A percentile compares a stretch with the other conserved stretches of the same genome.
phyloP scores from a whole-genome alignment of 1,140 invertebrate species.

The Sycobia sp. region DNA sequence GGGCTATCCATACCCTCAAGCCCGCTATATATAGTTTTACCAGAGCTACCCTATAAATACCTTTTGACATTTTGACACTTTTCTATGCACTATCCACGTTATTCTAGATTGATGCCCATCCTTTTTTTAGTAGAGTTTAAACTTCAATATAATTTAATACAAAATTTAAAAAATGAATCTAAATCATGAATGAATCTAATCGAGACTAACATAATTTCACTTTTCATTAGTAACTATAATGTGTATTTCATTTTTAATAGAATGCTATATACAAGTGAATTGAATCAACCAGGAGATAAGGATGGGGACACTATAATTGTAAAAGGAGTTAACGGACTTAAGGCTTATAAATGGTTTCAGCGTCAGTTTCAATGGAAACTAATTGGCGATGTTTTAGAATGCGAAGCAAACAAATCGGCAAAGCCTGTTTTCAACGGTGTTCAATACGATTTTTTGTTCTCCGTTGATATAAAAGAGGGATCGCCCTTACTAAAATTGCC shows the following conservation, averaged over 20 bases:
- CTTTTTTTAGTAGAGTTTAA: too few species aligned
- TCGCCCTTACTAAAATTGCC: conserved; percentile 86
- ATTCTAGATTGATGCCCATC: too few species aligned
- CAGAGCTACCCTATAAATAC: too few species aligned
- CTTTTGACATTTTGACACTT: too few species aligned
- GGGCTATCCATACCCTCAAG: too few species aligned
- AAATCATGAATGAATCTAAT: too few species aligned
- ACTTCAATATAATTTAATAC: too few species aligned
- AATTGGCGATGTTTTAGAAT: conserved; percentile 87
- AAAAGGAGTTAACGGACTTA: conserved; percentile 72
- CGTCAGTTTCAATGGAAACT: conserved; percentile 77
- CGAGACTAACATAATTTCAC: too few species aligned
- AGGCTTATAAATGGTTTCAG: conserved; percentile 82
- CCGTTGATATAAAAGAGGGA: conserved; percentile 90
- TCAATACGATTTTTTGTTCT: conserved; percentile 95
- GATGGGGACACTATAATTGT: conserved; percentile 90
- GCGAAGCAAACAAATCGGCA: conserved; percentile 65
- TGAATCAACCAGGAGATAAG: conserved; percentile 77
- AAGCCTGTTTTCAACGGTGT: conserved; percentile 84
- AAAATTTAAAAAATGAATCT: too few species aligned
- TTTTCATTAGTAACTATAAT: too few species aligned
- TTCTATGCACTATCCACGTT: too few species aligned
- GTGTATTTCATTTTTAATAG: conserved; percentile 48
- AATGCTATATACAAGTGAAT: conserved; percentile 76
- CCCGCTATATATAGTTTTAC: too few species aligned